These are phyloP conservation scores for Ectobius pallidus DNA, from an alignment of 2,888 invertebrate genomes.

Conservation along the genomic window DNA sequence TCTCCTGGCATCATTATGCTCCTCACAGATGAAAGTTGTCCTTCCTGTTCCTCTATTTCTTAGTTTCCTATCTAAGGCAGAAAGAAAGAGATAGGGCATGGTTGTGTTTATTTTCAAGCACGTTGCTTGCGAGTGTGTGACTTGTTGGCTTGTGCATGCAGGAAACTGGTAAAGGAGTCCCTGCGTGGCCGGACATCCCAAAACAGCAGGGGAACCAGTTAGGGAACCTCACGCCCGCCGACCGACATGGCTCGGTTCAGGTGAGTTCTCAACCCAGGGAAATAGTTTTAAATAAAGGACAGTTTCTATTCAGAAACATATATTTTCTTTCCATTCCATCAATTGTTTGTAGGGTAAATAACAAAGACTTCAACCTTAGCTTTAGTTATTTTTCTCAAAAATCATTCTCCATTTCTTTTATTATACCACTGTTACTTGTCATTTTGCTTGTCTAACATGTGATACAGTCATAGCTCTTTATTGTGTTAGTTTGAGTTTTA, in stretches of 20 bases:
- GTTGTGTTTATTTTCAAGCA: too few species aligned
- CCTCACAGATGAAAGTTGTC: too few species aligned
- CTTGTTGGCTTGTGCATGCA: slow-evolving; percentile 33
- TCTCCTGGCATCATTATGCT: too few species aligned
- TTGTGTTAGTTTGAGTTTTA: too few species aligned
- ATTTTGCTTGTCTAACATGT: too few species aligned
- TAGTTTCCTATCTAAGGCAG: too few species aligned
- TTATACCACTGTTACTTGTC: too few species aligned
- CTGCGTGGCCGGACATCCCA: slow-evolving; percentile 87
- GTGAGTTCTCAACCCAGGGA: slow-evolving; percentile 62
- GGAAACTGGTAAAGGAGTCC: slow-evolving; percentile 71
- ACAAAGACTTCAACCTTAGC: not conserved
- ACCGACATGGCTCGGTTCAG: slow-evolving; percentile 97
- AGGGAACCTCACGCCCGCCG: slow-evolving; percentile 90
- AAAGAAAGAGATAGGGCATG: too few species aligned
- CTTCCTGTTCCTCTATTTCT: too few species aligned
- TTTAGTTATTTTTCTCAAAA: not conserved
- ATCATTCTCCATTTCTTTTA: too few species aligned
- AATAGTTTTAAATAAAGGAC: not conserved
- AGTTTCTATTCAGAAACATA: too few species aligned
- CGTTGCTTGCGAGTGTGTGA: slow-evolving; percentile 14
- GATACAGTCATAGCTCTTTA: too few species aligned
- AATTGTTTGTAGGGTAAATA: not conserved
- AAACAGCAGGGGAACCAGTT: slow-evolving; percentile 69
- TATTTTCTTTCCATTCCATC: not conserved